A percentile compares a stretch with the other conserved stretches of the same genome.
Evolutionary conservation across 1,140 invertebrate genomes (phyloP).

Genomic region (Anthonomus grandis): DNA sequence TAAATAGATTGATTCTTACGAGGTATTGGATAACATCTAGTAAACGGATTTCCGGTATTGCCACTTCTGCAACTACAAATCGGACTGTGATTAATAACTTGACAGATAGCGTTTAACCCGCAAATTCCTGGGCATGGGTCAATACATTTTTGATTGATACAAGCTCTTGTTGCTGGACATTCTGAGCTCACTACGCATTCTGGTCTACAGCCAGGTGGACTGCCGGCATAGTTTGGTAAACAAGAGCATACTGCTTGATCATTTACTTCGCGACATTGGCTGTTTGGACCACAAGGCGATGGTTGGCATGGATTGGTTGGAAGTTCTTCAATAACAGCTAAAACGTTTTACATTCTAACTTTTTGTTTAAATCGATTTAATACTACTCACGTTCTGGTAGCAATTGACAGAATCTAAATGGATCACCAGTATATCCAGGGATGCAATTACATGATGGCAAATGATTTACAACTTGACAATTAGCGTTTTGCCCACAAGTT

Average conservation of each 20-base stretch:
- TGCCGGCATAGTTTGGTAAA: conserved; percentile 68
- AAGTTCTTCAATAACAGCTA: conserved; percentile 42
- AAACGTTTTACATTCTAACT: conserved; percentile 15
- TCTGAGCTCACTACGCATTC: conserved; percentile 77
- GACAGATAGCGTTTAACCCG: conserved; percentile 72
- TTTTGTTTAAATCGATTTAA: not conserved
- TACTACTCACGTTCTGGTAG: conserved; percentile 56
- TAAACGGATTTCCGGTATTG: conserved; percentile 78
- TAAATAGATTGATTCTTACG: conserved; percentile 40
- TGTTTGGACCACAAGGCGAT: conserved; percentile 76
- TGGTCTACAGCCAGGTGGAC: conserved; percentile 72
- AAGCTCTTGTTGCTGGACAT: conserved; percentile 67
- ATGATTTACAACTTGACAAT: conserved; percentile 76
- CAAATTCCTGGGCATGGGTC: conserved; percentile 80
- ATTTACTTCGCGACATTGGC: conserved; percentile 68
- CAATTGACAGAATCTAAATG: conserved; percentile 71
- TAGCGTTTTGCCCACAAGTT: conserved; percentile 73
- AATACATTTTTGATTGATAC: conserved; percentile 73
- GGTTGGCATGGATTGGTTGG: conserved; percentile 72
- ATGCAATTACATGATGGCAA: conserved; percentile 74
- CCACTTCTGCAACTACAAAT: conserved; percentile 74
- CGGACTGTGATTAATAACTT: conserved; percentile 78
- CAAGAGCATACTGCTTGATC: conserved; percentile 76
- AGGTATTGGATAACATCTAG: conserved; percentile 44
- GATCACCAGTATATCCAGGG: conserved; percentile 73